These are phyloP conservation scores for Dasyurus viverrinus DNA, from an alignment of 2,113 vertebrate genomes.

Conservation along the genomic window DNA sequence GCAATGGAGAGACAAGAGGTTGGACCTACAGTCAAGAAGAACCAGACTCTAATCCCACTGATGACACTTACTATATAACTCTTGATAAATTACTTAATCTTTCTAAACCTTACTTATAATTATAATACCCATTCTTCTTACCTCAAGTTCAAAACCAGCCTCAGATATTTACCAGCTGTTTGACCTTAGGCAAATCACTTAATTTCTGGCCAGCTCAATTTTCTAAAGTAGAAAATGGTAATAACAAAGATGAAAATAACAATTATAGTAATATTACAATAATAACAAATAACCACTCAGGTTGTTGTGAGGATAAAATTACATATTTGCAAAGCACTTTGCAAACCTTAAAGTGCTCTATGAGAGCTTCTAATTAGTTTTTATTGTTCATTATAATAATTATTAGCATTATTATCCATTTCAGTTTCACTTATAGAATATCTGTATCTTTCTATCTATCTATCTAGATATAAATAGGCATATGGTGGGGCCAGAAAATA, in stretches of 20 bases:
- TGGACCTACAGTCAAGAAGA: neutral
- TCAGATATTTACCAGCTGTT: neutral
- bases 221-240: neutral
- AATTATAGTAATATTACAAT: too few species aligned
- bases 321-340: neutral
- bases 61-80: neutral
- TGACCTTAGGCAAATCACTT: neutral
- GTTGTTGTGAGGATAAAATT: neutral
- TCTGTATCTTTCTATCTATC: neutral
- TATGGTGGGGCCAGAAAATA: neutral
- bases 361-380: neutral
- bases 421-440: neutral
- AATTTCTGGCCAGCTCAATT: neutral
- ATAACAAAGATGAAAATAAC: neutral
- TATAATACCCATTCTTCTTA: neutral
- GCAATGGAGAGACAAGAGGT: neutral
- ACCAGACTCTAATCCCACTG: neutral
- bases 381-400: neutral
- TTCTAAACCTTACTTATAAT: neutral
- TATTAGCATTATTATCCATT: neutral
- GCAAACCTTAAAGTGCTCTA: neutral
- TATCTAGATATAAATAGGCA: neutral
- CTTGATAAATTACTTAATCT: neutral
- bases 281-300: neutral
- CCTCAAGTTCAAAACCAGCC: neutral